Evolutionary conservation across 2,888 invertebrate species (phyloP).

Genomic region (Acrobasis repandana): DNA sequence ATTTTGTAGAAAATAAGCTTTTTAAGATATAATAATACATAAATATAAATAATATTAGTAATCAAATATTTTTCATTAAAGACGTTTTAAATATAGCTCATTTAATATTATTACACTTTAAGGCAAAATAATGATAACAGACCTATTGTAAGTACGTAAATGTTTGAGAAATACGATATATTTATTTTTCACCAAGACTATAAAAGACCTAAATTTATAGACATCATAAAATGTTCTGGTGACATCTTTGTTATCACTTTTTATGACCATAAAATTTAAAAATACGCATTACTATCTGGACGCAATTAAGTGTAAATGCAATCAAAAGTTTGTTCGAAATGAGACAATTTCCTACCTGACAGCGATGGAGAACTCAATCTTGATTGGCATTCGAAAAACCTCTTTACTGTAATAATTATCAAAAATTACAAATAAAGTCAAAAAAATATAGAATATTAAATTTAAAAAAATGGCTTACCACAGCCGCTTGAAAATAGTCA

Average conservation of each 20-base stretch:
- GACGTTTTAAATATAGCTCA: not conserved
- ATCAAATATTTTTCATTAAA: slow-evolving; percentile 8
- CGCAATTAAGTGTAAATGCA: not conserved
- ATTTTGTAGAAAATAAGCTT: slow-evolving; percentile 47
- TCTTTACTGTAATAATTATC: no score
- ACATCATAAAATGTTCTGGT: not conserved
- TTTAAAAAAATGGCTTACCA: not conserved
- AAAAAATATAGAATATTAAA: not conserved
- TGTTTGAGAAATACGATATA: not conserved
- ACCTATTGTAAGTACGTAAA: not conserved
- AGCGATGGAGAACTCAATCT: not conserved
- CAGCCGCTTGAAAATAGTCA: not conserved
- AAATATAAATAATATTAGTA: slow-evolving; percentile 22
- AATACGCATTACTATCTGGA: not conserved
- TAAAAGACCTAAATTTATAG: slow-evolving; percentile 1
- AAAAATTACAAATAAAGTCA: no score
- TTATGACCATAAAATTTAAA: slow-evolving; percentile 7
- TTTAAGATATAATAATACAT: slow-evolving; percentile 25
- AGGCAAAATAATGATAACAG: not conserved
- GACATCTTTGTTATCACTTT: slow-evolving; percentile 4
- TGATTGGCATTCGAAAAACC: no score
- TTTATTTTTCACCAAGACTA: not conserved
- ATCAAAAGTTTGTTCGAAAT: not conserved
- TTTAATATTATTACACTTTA: not conserved
- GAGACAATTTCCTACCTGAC: not conserved